A percentile compares a stretch with the other conserved stretches of the same genome.
phyloP scores from a whole-genome alignment of 2,113 vertebrate genomes.

The Pipra filicauda region DNA sequence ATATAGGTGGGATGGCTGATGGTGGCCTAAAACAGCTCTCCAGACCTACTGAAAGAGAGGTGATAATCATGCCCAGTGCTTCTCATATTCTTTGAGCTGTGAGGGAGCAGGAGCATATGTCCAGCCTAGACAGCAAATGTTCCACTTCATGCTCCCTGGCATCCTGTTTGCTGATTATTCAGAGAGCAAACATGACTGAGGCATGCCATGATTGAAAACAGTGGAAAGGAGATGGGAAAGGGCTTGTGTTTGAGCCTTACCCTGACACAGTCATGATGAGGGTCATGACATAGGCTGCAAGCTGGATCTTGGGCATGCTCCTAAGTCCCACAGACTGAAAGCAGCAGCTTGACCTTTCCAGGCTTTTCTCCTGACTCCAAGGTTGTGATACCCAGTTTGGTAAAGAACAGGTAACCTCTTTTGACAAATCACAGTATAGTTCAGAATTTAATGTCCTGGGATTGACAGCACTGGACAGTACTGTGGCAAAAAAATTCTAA shows the following conservation, averaged over 20 bases:
- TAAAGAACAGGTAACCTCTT: not conserved
- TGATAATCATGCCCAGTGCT: not conserved
- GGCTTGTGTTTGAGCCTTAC: not conserved
- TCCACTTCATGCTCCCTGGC: not conserved
- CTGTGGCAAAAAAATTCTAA: not conserved
- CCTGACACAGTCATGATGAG: not conserved
- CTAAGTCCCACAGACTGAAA: not conserved
- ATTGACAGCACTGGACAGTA: not conserved
- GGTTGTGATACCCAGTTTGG: not conserved
- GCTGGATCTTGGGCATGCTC: not conserved
- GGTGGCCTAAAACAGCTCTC: not conserved
- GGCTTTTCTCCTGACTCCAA: not conserved
- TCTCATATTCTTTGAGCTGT: not conserved
- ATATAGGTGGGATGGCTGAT: not conserved
- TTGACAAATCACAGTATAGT: not conserved
- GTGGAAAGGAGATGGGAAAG: not conserved
- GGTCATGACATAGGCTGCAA: not conserved
- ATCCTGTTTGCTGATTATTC: not conserved
- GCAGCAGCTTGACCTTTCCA: not conserved
- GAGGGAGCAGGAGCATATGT: not conserved
- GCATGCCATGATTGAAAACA: not conserved
- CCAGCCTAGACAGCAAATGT: not conserved
- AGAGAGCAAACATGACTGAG: not conserved
- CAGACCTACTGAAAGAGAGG: not conserved
- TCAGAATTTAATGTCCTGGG: not conserved